Evolutionary conservation across 2,113 vertebrate species (phyloP).

Genomic region (Istiophorus platypterus): DNA sequence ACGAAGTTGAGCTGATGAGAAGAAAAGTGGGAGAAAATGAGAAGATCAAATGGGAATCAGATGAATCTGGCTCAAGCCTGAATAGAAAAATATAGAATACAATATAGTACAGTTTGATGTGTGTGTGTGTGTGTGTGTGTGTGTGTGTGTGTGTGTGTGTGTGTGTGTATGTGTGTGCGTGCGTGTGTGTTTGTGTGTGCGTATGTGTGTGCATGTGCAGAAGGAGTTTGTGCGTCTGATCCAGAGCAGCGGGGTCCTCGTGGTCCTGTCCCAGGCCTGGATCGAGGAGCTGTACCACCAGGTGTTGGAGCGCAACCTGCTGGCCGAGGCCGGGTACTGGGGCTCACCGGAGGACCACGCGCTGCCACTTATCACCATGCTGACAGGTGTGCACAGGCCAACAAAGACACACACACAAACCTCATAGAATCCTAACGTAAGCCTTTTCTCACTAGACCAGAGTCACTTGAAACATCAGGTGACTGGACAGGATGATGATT

Average conservation of each 20-base stretch:
- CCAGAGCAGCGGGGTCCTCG: conserved; percentile 92
- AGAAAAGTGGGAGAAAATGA: too few relatives aligned
- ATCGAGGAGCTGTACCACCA: conserved; percentile 96
- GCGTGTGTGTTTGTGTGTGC: accelerated
- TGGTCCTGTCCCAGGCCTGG: conserved; percentile 96
- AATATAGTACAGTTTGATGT: background rate
- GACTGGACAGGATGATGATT: too few relatives aligned
- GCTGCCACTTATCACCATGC: conserved; percentile 93
- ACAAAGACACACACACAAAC: background rate
- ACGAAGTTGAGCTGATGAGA: too few relatives aligned
- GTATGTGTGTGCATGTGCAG: too few relatives aligned
- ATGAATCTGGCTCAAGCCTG: too few relatives aligned
- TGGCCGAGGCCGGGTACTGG: conserved; percentile 95
- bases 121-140: background rate
- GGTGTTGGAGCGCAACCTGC: conserved; percentile 93
- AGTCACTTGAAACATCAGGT: too few relatives aligned
- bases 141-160: background rate
- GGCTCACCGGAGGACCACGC: conserved; percentile 88
- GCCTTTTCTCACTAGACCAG: too few relatives aligned
- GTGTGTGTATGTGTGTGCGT: background rate
- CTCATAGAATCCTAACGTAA: background rate
- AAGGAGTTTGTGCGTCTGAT: conserved; percentile 95
- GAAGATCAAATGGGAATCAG: too few relatives aligned
- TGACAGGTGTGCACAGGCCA: conserved; percentile 86
- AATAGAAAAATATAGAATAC: too few relatives aligned